Percentiles rank a stretch among this genome's conserved stretches.
These are phyloP conservation scores for Bombus consobrinus DNA, from an alignment of 1,140 invertebrate genomes.

Conservation along the genomic window DNA sequence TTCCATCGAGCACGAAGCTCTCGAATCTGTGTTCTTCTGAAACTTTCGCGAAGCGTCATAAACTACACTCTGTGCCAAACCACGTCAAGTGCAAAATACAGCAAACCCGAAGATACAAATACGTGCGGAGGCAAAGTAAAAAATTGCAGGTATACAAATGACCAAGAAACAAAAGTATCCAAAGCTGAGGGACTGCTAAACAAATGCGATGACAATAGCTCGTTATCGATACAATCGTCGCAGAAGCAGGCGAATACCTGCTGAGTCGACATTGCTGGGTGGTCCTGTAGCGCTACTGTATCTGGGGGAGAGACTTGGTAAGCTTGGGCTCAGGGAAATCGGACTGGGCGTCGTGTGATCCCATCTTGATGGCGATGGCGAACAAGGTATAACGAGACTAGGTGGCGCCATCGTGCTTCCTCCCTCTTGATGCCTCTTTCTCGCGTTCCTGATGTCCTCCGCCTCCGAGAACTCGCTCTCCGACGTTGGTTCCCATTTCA, in stretches of 20 bases:
- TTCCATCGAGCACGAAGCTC: too few species aligned
- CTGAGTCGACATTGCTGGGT: slow-evolving; percentile 79
- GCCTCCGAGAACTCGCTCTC: slow-evolving; percentile 86
- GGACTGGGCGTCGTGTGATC: slow-evolving; percentile 85
- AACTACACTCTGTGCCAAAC: too few species aligned
- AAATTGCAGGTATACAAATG: background rate
- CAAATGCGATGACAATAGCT: background rate
- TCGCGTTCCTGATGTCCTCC: slow-evolving; percentile 79
- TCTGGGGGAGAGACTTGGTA: slow-evolving; percentile 84
- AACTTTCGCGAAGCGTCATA: too few species aligned
- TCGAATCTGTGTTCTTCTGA: too few species aligned
- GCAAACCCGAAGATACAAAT: background rate
- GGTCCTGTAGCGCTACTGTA: slow-evolving; percentile 78
- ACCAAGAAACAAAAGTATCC: background rate
- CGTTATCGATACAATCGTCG: background rate
- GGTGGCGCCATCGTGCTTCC: slow-evolving; percentile 77
- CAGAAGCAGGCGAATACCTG: slow-evolving; percentile 73
- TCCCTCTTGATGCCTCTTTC: slow-evolving; percentile 71
- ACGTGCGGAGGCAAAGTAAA: background rate
- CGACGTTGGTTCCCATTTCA: slow-evolving; percentile 86
- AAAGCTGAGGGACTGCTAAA: too few species aligned
- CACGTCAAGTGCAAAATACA: background rate
- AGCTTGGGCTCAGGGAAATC: slow-evolving; percentile 84
- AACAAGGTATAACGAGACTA: slow-evolving; percentile 75
- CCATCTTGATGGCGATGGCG: slow-evolving; percentile 81